phyloP scores from a whole-genome alignment of 23 tunicate genomes.

The Corella eumyota region DNA sequence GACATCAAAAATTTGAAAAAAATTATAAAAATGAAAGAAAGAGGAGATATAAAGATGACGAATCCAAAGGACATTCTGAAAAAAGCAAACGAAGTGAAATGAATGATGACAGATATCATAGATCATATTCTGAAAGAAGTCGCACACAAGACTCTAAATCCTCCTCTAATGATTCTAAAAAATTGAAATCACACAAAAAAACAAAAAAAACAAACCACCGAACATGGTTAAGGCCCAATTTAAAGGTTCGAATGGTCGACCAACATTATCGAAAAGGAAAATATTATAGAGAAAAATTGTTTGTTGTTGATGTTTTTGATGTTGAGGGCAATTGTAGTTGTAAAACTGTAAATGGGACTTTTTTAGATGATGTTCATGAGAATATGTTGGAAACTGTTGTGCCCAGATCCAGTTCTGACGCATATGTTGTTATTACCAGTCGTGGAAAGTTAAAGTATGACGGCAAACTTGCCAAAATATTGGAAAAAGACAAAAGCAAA shows the following conservation, averaged over 20 bases:
- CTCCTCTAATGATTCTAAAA: background rate
- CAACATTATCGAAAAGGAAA: slow-evolving; percentile 28
- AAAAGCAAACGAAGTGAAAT: background rate
- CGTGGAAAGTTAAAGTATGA: slow-evolving; percentile 21
- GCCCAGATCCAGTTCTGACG: slow-evolving; percentile 71
- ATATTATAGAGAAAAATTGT: slow-evolving; percentile 50
- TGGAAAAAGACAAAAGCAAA: slow-evolving; percentile 48
- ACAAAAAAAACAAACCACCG: background rate
- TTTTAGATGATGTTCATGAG: slow-evolving; percentile 58
- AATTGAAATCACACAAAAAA: slow-evolving; percentile 7
- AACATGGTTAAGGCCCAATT: slow-evolving; percentile 60
- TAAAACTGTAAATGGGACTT: slow-evolving; percentile 22
- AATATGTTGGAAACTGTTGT: slow-evolving; percentile 84
- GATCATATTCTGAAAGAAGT: background rate
- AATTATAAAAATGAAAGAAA: slow-evolving; percentile 8
- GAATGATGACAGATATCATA: slow-evolving; percentile 3
- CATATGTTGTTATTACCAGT: slow-evolving; percentile 51
- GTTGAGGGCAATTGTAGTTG: slow-evolving; percentile 47
- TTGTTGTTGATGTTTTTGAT: slow-evolving; percentile 53
- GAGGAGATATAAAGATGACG: slow-evolving; percentile 6
- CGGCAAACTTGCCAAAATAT: slow-evolving; percentile 69
- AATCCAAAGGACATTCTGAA: background rate
- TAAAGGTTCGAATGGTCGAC: slow-evolving; percentile 63
- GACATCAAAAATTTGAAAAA: background rate
- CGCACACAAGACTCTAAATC: background rate